Evolutionary conservation across 2,888 invertebrate genomes (phyloP).

Genomic region (Agrochola macilenta): DNA sequence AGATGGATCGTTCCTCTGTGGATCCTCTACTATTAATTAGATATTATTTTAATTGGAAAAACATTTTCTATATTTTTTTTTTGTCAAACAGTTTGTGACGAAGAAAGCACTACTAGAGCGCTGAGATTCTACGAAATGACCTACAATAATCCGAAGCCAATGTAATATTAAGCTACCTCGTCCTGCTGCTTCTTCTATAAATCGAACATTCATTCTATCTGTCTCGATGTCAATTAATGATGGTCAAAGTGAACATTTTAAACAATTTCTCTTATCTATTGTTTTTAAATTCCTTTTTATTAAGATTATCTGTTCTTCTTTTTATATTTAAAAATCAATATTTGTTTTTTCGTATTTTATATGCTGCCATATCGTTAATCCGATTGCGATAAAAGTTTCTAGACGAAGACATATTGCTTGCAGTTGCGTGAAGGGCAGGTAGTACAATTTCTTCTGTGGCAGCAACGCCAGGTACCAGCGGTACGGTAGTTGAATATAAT

Average conservation of each 20-base stretch:
- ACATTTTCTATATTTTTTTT: neutral
- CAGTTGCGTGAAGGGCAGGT: no score
- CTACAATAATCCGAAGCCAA: constrained; percentile 24
- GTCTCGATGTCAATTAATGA: neutral
- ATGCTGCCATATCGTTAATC: no score
- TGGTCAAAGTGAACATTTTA: neutral
- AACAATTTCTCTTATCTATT: neutral
- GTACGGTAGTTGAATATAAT: neutral
- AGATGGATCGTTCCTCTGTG: no score
- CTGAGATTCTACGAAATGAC: constrained; percentile 2
- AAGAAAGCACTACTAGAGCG: neutral
- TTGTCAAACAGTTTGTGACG: constrained; percentile 11
- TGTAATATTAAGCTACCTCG: constrained; percentile 6
- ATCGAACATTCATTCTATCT: neutral
- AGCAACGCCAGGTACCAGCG: no score
- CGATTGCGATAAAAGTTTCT: no score
- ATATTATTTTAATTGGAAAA: neutral
- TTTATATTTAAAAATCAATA: no score
- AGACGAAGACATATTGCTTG: no score
- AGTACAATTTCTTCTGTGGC: no score
- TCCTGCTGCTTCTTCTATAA: neutral
- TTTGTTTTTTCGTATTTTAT: no score
- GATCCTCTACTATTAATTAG: no score
- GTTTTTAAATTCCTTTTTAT: neutral
- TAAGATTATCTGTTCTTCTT: neutral